Conservation (phyloP, 2,797 vertebrate species). For the Poecilia picta region DNA sequence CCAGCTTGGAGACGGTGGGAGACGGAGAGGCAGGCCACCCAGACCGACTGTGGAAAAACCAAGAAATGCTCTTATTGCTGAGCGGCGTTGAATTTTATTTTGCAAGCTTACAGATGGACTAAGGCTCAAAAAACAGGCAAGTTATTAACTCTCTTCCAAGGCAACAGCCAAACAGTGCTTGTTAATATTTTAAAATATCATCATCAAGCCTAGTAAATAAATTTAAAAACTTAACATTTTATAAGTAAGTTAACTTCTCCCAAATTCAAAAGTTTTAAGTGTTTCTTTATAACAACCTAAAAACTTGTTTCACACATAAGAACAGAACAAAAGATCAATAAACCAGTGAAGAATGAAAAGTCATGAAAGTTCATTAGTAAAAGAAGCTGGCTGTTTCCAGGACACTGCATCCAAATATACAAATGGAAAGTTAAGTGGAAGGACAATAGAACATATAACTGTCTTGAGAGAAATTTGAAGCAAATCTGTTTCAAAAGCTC, state of each 20-base stretch:
- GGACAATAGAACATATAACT: too few species aligned
- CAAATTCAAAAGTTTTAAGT: not conserved
- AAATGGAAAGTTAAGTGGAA: too few species aligned
- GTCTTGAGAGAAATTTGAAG: too few species aligned
- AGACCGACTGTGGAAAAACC: slow-evolving; percentile 79
- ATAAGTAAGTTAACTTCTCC: not conserved
- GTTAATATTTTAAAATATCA: not conserved
- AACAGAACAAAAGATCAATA: not conserved
- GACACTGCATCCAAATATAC: too few species aligned
- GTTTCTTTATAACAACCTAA: not conserved
- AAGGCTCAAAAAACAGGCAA: not conserved
- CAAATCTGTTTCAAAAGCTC: not conserved
- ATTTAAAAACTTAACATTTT: not conserved
- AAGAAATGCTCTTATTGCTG: not conserved
- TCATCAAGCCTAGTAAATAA: not conserved
- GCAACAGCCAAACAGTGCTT: not conserved
- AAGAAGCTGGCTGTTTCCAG: not conserved
- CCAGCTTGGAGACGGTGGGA: slow-evolving; percentile 93
- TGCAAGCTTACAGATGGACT: not conserved
- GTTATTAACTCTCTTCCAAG: not conserved
- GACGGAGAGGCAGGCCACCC: slow-evolving; percentile 86
- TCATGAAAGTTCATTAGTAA: not conserved
- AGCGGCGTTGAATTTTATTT: not conserved
- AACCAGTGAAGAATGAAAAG: not conserved
- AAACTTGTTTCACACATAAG: not conserved